Evolutionary conservation across 2,888 invertebrate species (phyloP), one percentile per base, ranked within the genome.

Genomic region (Drosophila kanekoi): DNA sequence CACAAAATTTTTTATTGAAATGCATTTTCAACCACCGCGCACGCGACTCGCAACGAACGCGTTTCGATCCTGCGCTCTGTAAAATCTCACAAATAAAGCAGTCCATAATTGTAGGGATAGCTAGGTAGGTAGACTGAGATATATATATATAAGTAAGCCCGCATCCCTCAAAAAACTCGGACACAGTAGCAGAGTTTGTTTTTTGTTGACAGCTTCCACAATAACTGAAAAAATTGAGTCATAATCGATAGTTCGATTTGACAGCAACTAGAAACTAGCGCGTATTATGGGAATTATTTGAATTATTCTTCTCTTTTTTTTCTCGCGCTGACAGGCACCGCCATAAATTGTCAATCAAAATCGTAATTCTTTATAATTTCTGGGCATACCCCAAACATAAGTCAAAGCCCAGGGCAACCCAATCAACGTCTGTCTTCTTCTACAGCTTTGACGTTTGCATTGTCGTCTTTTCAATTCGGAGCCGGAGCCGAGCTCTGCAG

Each of bases 391-490:
- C n/a, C 43, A 18, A 45, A 33, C 45, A 57, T 40, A 52, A 52
- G 54, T 69, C 65, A 72, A 77, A 63, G 61, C 51, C 35, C 49
- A 48, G 60, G 20, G 33, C 65, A 78, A 65, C 67, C 79, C 87
- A 84, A 81, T 87, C 84, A 82, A 70, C 65, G 82, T 82, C 75
- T 63, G 49, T 69, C 73, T 59, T 32, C 59, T 43, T 52, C 66
- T 72, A 53, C 60, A 60, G 77, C 68, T 77, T 85, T 86, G 88
- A 87, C 83, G 72, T 82, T 81, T 75, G 63, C 84, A 70, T 87
- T 82, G 87, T 75, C 74, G 44, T 63, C 65, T 44, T 35, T 43
- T 20, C 45, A 43, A 71, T 44, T 47, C 41, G 23, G 33, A 65
- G 18, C 18, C 18, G 13, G 10, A 33, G 14, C 6, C 23, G 37